Base-by-base conservation (phyloP, 2,888 invertebrate species). In the Drosophila suboccidentalis region DNA sequence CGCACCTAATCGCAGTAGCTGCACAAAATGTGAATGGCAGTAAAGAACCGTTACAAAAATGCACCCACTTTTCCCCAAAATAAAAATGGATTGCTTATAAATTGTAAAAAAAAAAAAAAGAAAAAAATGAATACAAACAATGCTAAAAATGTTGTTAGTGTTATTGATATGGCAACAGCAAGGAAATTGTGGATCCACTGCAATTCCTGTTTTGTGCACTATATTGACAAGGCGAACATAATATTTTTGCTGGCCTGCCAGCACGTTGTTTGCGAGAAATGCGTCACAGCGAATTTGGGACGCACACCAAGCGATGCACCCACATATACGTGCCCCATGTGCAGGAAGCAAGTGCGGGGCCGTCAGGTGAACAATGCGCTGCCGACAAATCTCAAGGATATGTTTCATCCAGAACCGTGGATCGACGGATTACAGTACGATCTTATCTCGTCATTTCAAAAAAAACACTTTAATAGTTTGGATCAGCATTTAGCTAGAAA, bases 131-230 rank as follows among this genome's bases (percentile, higher is more conserved):
- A 15, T 9, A 9, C 4, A 2, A 19, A 15, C 1, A 32, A 9
- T 3, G 13, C 8, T 3, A 10, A n/a, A 1, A 11, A 15, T 0
- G 0, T 19, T 3, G 11, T n/a, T 9, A 11, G 41, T 13, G 1
- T 3, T 10, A 47, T 64, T 1, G 49, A 63, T 39, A 39, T 15
- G 8, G 19, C 8, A 1, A 63, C 8, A 1, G 47, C 49, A 0
- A 69, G 19, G 13, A 80, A 81, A 54, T 64, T 84, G 39, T 92
- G 92, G 92, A 90, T 92, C 2, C 92, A 92, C 57, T 92, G 92
- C 73, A 91, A 92, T 55, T 47, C 47, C 9, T 92, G 92, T 47
- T 89, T 72, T 44, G 81, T 74, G 13, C 80, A 73, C 15, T 92
- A 76, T 49, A 51, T 79, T 0, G 44, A 65, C 3, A 85, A 86